Evolutionary conservation across 2,888 invertebrate species (phyloP).

Genomic region (Graphium colonna): DNA sequence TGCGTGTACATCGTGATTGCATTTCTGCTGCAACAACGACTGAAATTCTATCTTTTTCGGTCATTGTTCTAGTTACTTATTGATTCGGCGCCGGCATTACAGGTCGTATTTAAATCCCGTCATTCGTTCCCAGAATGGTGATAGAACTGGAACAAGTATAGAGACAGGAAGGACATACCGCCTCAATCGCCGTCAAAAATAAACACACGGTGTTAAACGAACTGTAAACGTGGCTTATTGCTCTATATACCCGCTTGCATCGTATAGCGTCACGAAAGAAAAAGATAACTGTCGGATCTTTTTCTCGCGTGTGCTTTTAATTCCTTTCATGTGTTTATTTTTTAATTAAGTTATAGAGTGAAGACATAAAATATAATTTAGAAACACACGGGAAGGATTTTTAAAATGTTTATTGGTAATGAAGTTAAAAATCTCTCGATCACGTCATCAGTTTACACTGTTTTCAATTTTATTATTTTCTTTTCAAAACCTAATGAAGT

Average conservation of each 20-base stretch:
- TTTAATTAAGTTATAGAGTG: constrained; percentile 16
- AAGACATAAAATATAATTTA: neutral
- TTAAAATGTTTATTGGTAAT: too few species aligned
- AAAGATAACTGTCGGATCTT: constrained; percentile 12
- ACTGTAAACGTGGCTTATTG: constrained; percentile 23
- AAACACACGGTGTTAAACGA: constrained; percentile 18
- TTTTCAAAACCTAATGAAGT: too few species aligned
- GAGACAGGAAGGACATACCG: constrained; percentile 14
- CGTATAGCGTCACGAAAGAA: constrained; percentile 14
- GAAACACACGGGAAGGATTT: too few species aligned
- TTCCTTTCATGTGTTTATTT: constrained; percentile 7
- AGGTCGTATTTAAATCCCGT: constrained; percentile 21
- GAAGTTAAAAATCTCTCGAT: too few species aligned
- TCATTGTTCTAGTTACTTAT: constrained; percentile 34
- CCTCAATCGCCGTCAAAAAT: constrained; percentile 14
- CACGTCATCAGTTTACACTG: too few species aligned
- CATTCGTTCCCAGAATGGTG: constrained; percentile 26
- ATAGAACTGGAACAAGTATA: constrained; percentile 16
- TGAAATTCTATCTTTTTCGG: constrained; percentile 28
- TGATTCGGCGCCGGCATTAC: constrained; percentile 32
- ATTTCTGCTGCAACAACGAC: constrained; percentile 17
- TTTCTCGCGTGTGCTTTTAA: constrained; percentile 17
- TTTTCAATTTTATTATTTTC: too few species aligned
- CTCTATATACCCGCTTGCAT: neutral
- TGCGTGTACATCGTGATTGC: neutral